Base-by-base conservation (phyloP, 1,140 invertebrate species). In the Lamellibrachia luymesi region DNA sequence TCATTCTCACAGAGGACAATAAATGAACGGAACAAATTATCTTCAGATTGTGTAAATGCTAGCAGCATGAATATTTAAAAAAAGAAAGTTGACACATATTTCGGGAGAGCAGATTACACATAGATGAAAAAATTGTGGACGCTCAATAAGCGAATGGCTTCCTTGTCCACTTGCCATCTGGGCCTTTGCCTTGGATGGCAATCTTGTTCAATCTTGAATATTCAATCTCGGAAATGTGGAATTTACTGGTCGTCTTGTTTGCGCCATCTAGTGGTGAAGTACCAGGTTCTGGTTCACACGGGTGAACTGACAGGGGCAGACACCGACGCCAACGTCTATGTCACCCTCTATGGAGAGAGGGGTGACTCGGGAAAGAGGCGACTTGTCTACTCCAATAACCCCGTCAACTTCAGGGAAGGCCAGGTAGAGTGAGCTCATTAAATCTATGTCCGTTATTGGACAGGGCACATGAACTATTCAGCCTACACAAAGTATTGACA, bases 201-300 rank as follows among this genome's bases (percentile, higher is more conserved):
- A n/a, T n/a, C n/a, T n/a, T n/a, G n/a, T n/a, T n/a, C n/a, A n/a
- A n/a, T n/a, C n/a, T n/a, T n/a, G n/a, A n/a, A n/a, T 38, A 38
- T 38, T 38, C 38, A 38, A 38, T 38, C 38, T 38, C 38, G 38
- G 38, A 38, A 38, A 38, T 38, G 38, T 38, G 38, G 38, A 38
- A 80, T 22, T 80, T 80, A 80, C 25, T 80, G 64, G 64, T 80
- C 17, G 1, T 80, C 64, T 80, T 80, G 64, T 80, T 38, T 80
- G 64, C 13, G 64, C 64, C 64, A 6, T 22, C 64, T 80, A 95
- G 94, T 95, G 56, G 90, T 94, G 27, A 93, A 92, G 49, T 95
- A 95, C 91, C 93, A 93, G 56, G 93, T 95, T 50, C 93, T 94
- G 93, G 94, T 95, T 13, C 93, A 94, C 90, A 95, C 95, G 13